Evolutionary conservation across 2,797 vertebrate genomes (phyloP).

Genomic region (Gymnothorax javanicus): DNA sequence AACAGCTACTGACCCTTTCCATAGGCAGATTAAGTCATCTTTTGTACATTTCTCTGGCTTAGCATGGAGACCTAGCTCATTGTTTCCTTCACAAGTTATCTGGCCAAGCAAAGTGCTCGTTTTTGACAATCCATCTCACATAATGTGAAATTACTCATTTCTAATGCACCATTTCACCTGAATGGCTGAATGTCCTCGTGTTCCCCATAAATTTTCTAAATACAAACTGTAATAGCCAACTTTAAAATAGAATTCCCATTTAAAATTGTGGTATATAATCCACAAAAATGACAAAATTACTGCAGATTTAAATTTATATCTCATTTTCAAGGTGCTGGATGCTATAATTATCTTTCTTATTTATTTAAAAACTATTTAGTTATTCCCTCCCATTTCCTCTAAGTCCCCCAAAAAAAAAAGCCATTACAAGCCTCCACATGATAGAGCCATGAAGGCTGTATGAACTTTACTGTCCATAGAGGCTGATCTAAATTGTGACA

Average conservation of each 20-base stretch:
- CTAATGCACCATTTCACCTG: neutral
- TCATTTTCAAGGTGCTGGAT: neutral
- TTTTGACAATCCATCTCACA: neutral
- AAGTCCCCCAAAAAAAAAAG: neutral
- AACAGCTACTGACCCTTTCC: slow-evolving; percentile 16
- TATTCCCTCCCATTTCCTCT: neutral
- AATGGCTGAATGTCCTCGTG: neutral
- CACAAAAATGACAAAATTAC: neutral
- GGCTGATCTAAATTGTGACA: neutral
- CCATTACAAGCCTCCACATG: neutral
- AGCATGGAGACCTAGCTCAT: neutral
- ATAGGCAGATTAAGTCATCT: slow-evolving; percentile 56
- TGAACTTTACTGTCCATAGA: neutral
- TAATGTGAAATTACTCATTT: neutral
- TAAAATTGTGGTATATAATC: neutral
- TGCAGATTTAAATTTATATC: neutral
- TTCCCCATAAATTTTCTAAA: neutral
- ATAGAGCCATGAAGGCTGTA: neutral
- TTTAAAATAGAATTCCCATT: neutral
- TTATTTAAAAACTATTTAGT: neutral
- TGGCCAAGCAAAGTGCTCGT: neutral
- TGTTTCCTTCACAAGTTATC: neutral
- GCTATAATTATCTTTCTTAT: neutral
- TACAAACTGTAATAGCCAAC: neutral
- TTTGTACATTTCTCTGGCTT: neutral